phyloP scores from a whole-genome alignment of 2,888 invertebrate genomes.

The Frankliniella fusca region DNA sequence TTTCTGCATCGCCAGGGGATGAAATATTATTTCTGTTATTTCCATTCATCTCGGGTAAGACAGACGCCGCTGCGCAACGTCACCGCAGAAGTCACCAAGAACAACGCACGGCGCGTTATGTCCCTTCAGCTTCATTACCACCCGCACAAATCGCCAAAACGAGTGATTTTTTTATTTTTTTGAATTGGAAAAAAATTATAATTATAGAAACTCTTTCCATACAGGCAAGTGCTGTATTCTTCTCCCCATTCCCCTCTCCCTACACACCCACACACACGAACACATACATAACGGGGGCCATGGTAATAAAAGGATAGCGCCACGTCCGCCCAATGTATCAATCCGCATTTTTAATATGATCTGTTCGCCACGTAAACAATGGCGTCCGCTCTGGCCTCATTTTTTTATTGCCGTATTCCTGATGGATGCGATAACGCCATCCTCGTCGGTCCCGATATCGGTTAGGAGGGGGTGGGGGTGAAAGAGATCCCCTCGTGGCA shows the following conservation, averaged over 20 bases:
- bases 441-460: neutral
- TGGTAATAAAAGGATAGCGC: too few species aligned
- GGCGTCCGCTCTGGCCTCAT: constrained; percentile 16
- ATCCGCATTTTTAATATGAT: constrained; percentile 26
- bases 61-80: too few species aligned
- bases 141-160: too few species aligned
- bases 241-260: too few species aligned
- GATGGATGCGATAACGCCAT: constrained; percentile 22
- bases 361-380: constrained; percentile 24
- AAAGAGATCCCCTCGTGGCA: neutral
- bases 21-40: constrained; percentile 25
- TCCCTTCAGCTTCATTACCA: too few species aligned
- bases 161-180: too few species aligned
- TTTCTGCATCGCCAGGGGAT: constrained; percentile 12
- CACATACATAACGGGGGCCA: neutral
- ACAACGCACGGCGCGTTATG: too few species aligned
- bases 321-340: constrained; percentile 9
- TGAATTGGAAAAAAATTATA: too few species aligned
- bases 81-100: too few species aligned
- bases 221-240: too few species aligned
- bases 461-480: neutral
- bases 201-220: neutral
- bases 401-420: constrained; percentile 23
- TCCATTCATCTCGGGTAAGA: constrained; percentile 11
- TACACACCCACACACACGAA: neutral